A percentile compares a stretch with the other conserved stretches of the same genome.
These are phyloP conservation scores for Pteronotus mesoamericanus DNA, from an alignment of 2,797 vertebrate species.

Conservation along the genomic window DNA sequence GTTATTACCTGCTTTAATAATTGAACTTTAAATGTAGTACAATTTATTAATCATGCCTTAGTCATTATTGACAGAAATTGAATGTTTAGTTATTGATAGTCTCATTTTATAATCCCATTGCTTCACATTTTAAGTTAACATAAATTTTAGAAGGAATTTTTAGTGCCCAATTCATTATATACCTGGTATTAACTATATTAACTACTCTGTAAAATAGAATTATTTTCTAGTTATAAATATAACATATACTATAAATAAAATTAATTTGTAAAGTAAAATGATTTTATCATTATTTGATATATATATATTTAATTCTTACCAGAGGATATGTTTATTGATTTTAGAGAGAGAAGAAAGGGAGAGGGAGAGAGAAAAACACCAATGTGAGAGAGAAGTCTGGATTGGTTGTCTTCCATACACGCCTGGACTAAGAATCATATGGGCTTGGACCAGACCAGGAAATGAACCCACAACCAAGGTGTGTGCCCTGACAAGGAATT, in stretches of 20 bases:
- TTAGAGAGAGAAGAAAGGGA: no score
- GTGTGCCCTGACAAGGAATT: no score
- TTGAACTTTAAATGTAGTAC: background rate
- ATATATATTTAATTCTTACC: no score
- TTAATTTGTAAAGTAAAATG: background rate
- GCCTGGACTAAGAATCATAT: no score
- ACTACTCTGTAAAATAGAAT: background rate
- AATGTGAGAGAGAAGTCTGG: no score
- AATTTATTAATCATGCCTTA: constrained; percentile 23
- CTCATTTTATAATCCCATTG: background rate
- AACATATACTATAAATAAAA: background rate
- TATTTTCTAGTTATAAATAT: background rate
- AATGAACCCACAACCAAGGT: no score
- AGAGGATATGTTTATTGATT: no score
- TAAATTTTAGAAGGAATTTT: background rate
- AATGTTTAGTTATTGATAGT: background rate
- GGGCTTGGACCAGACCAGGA: no score
- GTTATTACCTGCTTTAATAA: constrained; percentile 36
- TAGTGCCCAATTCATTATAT: background rate
- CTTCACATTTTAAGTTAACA: background rate
- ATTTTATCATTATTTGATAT: background rate
- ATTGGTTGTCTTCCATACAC: no score
- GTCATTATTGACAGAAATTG: background rate
- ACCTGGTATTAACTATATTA: background rate
- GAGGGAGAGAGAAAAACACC: background rate